Conservation (phyloP, 2,113 vertebrate genomes). For the Crypturellus undulatus region DNA sequence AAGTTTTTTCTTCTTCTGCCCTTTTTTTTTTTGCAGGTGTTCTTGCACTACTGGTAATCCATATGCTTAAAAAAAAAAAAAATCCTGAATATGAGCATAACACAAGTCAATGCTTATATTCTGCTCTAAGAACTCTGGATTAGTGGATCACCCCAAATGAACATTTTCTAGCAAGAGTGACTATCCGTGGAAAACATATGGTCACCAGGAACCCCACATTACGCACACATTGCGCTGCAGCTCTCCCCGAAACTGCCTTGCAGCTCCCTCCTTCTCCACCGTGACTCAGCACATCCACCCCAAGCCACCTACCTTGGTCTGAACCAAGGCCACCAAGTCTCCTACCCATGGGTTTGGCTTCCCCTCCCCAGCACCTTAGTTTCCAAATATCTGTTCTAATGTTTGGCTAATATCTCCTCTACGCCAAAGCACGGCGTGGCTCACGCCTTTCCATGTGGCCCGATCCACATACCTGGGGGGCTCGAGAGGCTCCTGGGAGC, state of each 20-base stretch:
- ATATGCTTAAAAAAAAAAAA: not conserved
- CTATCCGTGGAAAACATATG: not conserved
- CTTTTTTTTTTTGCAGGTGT: not conserved
- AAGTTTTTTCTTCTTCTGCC: not conserved
- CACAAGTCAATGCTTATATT: not conserved
- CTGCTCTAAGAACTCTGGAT: not conserved
- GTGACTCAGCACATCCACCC: not conserved
- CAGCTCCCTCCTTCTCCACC: not conserved
- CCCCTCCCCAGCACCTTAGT: not conserved
- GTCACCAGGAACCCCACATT: not conserved
- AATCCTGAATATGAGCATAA: too few species aligned
- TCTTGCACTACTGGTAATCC: not conserved
- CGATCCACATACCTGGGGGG: slow-evolving; percentile 46
- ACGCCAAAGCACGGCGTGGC: too few species aligned
- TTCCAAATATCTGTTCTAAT: not conserved
- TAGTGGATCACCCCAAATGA: not conserved
- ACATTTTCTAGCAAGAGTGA: not conserved
- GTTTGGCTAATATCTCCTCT: not conserved
- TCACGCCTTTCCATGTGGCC: fast-evolving
- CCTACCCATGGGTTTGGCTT: not conserved
- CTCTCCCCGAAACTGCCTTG: not conserved
- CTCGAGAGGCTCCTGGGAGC: not conserved
- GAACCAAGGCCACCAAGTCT: not conserved
- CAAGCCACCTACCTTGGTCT: fast-evolving
- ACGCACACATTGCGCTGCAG: not conserved